phyloP scores from a whole-genome alignment of 30 jellyfish, hydroid and myxozoan genomes.

The Aurelia sp. region DNA sequence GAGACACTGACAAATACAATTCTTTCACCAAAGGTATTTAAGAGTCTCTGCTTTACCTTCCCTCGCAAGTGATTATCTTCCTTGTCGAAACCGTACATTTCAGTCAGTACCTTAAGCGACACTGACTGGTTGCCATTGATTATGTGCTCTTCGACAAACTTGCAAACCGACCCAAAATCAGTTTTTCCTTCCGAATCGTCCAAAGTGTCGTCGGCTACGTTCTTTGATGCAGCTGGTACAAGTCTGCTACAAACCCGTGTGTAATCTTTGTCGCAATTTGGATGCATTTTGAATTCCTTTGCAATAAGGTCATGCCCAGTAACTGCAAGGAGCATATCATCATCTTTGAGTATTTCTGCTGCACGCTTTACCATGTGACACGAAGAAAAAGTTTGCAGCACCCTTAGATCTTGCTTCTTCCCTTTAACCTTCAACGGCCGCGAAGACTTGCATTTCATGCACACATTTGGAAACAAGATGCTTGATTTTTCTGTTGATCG shows the following conservation, averaged over 20 bases:
- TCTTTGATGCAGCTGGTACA: conserved; percentile 12
- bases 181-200: not conserved
- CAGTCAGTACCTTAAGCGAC: conserved; percentile 16
- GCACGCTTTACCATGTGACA: conserved; percentile 26
- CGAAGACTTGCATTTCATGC: no score
- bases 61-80: conserved; percentile 18
- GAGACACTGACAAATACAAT: conserved; percentile 23
- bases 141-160: not conserved
- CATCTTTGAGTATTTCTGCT: conserved; percentile 19
- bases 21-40: conserved; percentile 21
- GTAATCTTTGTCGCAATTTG: conserved; percentile 18
- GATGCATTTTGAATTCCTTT: no score
- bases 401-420: no score
- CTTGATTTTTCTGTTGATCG: no score
- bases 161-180: conserved; percentile 13
- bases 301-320: conserved; percentile 46
- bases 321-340: conserved; percentile 20
- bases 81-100: no score
- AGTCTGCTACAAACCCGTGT: conserved; percentile 23
- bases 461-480: no score
- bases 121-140: conserved; percentile 29
- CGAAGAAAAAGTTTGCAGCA: no score
- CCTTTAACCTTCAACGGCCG: no score
- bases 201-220: not conserved
- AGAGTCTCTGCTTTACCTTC: conserved; percentile 23